Percentiles rank a stretch among this genome's conserved stretches.
These are phyloP conservation scores for Octodonta nipae DNA, from an alignment of 2,888 invertebrate species.

Conservation along the genomic window DNA sequence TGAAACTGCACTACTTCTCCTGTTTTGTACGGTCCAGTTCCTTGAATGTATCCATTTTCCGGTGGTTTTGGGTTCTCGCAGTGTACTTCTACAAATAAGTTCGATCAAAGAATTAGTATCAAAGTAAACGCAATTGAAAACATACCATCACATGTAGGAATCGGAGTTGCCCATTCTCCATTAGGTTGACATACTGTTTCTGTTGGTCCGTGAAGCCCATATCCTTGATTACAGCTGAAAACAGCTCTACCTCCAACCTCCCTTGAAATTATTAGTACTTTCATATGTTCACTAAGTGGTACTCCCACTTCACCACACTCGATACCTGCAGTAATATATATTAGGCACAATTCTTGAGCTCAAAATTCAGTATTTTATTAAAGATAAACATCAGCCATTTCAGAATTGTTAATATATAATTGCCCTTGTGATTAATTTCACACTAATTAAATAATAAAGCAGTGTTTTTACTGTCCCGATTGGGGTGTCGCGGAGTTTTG, in stretches of 20 bases:
- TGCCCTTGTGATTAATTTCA: too few relatives aligned
- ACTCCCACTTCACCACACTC: slow-evolving; percentile 64
- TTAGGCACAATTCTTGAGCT: too few relatives aligned
- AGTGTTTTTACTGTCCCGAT: too few relatives aligned
- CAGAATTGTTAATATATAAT: too few relatives aligned
- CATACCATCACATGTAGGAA: slow-evolving; percentile 61
- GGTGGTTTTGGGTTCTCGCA: slow-evolving; percentile 64
- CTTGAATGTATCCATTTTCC: slow-evolving; percentile 65
- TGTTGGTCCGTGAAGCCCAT: slow-evolving; percentile 57
- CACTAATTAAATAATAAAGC: too few relatives aligned
- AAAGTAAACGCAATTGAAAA: too few relatives aligned
- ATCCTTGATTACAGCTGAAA: slow-evolving; percentile 67
- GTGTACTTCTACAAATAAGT: slow-evolving; percentile 53
- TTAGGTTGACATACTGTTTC: slow-evolving; percentile 64
- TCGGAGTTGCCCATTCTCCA: slow-evolving; percentile 68
- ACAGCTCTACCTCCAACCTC: slow-evolving; percentile 70
- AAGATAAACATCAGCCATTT: too few relatives aligned
- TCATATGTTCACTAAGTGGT: slow-evolving; percentile 45
- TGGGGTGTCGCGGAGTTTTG: too few relatives aligned
- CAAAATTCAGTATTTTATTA: too few relatives aligned
- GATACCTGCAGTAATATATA: slow-evolving; percentile 52
- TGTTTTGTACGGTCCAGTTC: slow-evolving; percentile 63
- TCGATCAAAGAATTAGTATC: too few relatives aligned
- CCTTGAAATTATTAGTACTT: slow-evolving; percentile 60
- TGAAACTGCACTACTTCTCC: slow-evolving; percentile 79